Conservation (phyloP, 2,797 vertebrate species). For the Molossus molossus region DNA sequence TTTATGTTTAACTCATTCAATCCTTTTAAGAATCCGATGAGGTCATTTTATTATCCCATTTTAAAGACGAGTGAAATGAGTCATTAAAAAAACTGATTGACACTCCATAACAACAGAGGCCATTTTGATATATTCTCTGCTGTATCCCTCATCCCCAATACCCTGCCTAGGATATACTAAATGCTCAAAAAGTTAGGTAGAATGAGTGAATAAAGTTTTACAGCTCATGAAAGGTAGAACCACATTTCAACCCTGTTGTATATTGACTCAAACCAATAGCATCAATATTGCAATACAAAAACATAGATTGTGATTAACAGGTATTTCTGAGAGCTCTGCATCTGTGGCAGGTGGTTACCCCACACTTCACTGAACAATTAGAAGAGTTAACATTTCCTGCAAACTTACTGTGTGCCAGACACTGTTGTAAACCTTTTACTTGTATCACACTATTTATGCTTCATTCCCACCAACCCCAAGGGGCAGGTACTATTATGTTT, state of each 20-base stretch:
- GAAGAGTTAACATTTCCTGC: constrained; percentile 62
- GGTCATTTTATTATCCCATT: background rate
- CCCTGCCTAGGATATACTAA: no score
- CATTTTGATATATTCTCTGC: background rate
- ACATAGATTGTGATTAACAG: background rate
- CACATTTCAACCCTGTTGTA: background rate
- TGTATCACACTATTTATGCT: constrained; percentile 5
- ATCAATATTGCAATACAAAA: constrained; percentile 4
- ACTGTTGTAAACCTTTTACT: constrained; percentile 17
- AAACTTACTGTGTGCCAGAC: constrained; percentile 31
- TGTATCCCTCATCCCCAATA: background rate
- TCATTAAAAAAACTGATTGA: background rate
- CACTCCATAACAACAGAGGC: background rate
- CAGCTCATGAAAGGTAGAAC: background rate
- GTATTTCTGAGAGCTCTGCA: constrained; percentile 45
- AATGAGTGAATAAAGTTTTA: background rate
- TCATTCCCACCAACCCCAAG: background rate
- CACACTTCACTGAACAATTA: constrained; percentile 39
- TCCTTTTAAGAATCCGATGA: background rate
- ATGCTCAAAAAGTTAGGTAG: background rate
- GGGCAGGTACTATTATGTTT: background rate
- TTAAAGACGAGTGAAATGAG: constrained; percentile 26
- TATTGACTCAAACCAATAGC: background rate
- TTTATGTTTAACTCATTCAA: background rate
- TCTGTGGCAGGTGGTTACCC: constrained; percentile 26